Conservation (phyloP, 2,888 invertebrate genomes). For the Plemyria rubiginata region DNA sequence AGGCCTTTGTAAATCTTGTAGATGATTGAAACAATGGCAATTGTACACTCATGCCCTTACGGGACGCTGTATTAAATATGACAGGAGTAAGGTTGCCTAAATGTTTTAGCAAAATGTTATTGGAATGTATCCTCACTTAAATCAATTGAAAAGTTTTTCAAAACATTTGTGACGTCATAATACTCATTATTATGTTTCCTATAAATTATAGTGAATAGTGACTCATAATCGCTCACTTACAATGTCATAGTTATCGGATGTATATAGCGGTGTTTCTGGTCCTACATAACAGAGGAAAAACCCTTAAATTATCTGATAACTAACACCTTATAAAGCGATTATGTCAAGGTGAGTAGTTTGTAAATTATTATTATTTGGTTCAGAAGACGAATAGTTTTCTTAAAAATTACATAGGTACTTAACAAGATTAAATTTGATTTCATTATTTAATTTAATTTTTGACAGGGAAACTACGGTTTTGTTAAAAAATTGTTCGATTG, state of each 20-base stretch:
- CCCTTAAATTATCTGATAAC: not conserved
- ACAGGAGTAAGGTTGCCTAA: no score
- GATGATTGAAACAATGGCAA: no score
- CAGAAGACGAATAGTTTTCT: slow-evolving; percentile 4
- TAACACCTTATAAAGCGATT: not conserved
- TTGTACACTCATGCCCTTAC: no score
- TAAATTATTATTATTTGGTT: slow-evolving; percentile 9
- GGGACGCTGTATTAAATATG: not conserved
- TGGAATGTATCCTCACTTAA: not conserved
- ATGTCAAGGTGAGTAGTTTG: not conserved
- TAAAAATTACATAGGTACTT: not conserved
- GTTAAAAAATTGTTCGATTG: not conserved
- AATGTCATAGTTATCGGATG: not conserved
- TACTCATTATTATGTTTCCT: slow-evolving; percentile 66
- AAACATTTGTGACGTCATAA: slow-evolving; percentile 42
- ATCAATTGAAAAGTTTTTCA: not conserved
- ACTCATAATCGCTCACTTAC: not conserved
- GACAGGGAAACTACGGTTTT: not conserved
- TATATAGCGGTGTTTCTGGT: not conserved
- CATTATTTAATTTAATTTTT: no score
- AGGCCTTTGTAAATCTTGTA: no score
- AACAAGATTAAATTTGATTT: not conserved
- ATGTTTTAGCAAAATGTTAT: not conserved
- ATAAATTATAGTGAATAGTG: slow-evolving; percentile 43
- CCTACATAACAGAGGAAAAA: no score